Base-by-base conservation (phyloP, 2,888 invertebrate genomes). In the Ectropis crepuscularia region DNA sequence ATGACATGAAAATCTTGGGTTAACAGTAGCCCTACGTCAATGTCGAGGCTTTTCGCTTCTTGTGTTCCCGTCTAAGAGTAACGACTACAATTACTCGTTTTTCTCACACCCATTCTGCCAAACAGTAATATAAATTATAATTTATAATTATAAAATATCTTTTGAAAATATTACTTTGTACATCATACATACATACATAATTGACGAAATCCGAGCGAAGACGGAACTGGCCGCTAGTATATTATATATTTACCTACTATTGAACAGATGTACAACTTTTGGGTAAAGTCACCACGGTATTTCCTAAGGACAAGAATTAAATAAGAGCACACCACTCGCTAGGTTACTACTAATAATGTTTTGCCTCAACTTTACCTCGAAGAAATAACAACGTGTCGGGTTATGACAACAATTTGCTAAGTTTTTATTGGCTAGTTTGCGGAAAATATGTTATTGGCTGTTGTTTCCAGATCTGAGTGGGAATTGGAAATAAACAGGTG, bases 1-100 rank as follows among this genome's bases (percentile, higher is more conserved):
- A 71, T 57, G 72, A 72, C 75, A 76, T 61, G 73, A 76, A 77
- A 81, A 77, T 78, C 74, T 73, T 66, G 53, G 60, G 57, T 67
- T 67, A 70, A 71, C 68, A 70, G 68, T 51, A 66, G 68, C 67
- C 70, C 69, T 72, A 74, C 62, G 67, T 76, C 75, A 73, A 67
- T 76, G 74, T 74, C 74, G 68, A 64, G 62, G 61, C 60, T 70
- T 72, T 67, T 63, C 61, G 61, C 63, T 58, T 43, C 66, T 66
- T 61, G 57, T 55, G 63, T 57, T 65, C 49, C 50, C 62, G 50
- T 43, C 63, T 42, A 65, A 68, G 69, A 72, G 57, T 68, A 65
- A 72, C 63, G 68, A 62, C 59, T 61, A 63, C 65, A 65, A 67
- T 69, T 68, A 67, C 59, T 57, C 11, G 53, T 12, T 54, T 28